Conservation (phyloP, 2,888 invertebrate species). For the Phymatocera aterrima region DNA sequence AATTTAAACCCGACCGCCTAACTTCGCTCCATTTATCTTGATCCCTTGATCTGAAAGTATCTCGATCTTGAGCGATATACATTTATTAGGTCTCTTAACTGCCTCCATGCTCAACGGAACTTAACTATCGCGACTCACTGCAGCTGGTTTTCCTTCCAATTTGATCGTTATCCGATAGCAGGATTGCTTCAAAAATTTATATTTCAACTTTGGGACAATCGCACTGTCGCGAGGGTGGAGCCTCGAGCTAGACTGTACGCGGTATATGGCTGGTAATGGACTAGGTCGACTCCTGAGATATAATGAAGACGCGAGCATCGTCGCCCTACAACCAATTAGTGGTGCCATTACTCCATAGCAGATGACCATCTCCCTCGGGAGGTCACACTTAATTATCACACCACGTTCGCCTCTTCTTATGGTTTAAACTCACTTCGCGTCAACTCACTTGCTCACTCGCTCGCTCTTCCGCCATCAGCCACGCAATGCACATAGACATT, state of each 20-base stretch:
- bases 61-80: slow-evolving; percentile 30
- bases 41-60: slow-evolving; percentile 16
- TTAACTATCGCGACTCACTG: slow-evolving; percentile 6
- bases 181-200: background rate
- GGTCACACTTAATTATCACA: slow-evolving; percentile 46
- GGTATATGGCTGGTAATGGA: background rate
- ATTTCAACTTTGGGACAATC: background rate
- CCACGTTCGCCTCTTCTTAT: slow-evolving; percentile 22
- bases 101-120: slow-evolving; percentile 18
- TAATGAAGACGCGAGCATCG: slow-evolving; percentile 50
- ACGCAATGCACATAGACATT: background rate
- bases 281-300: slow-evolving; percentile 36
- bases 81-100: slow-evolving; percentile 49
- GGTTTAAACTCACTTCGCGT: slow-evolving; percentile 17
- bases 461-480: slow-evolving; percentile 1
- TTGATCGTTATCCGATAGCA: background rate
- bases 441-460: slow-evolving; percentile 3
- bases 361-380: slow-evolving; percentile 46
- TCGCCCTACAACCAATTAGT: slow-evolving; percentile 51
- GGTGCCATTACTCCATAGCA: slow-evolving; percentile 47
- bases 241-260: background rate
- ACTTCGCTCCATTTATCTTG: slow-evolving; percentile 23
- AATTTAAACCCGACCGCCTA: slow-evolving; percentile 9
- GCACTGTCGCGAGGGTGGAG: background rate
- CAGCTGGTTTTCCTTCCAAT: background rate